Percentiles rank a stretch among this genome's conserved stretches.
phyloP scores from a whole-genome alignment of 2,797 vertebrate genomes.

The Gorsachius magnificus region DNA sequence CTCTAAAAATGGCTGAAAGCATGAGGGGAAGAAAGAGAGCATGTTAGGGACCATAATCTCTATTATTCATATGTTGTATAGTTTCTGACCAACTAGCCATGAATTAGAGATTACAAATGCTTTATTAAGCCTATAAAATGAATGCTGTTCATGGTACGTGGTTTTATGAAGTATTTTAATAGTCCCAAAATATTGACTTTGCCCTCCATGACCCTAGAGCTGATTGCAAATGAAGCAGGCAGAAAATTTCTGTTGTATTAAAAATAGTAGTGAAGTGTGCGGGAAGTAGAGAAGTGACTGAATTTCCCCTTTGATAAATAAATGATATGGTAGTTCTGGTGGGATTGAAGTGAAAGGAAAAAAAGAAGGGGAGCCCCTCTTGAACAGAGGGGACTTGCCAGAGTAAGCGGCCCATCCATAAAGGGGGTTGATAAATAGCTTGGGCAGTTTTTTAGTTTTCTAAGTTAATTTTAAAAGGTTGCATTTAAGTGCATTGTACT shows the following conservation, averaged over 20 bases:
- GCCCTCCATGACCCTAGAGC: neutral
- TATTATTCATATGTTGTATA: neutral
- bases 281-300: neutral
- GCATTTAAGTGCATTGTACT: neutral
- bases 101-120: conserved; percentile 12
- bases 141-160: neutral
- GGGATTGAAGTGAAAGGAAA: neutral
- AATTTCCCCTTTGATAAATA: neutral
- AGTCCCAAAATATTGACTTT: neutral
- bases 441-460: neutral
- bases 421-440: neutral
- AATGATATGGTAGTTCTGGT: neutral
- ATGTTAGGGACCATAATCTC: neutral
- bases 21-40: neutral
- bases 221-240: neutral
- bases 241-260: neutral
- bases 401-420: neutral
- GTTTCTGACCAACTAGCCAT: neutral
- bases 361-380: neutral
- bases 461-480: neutral
- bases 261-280: neutral
- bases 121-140: neutral
- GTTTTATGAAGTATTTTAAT: conserved; percentile 18
- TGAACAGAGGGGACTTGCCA: neutral
- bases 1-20: neutral